Conservation (phyloP, 2,797 vertebrate genomes). For the Cossypha niveicapilla region DNA sequence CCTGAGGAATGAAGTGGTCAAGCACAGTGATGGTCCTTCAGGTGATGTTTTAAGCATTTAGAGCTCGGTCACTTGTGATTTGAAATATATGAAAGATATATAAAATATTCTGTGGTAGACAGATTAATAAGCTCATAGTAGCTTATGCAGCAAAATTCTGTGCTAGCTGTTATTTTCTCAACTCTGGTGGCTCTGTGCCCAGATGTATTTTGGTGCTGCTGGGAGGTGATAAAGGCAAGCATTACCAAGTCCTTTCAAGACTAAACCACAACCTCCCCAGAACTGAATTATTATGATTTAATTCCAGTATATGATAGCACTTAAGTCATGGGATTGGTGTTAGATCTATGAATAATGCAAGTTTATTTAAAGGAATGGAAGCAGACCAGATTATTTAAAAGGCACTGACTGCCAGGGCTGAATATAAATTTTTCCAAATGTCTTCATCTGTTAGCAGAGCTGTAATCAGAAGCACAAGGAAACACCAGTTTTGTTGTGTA, state of each 20-base stretch:
- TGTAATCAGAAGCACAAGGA: slow-evolving; percentile 24
- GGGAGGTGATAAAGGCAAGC: slow-evolving; percentile 53
- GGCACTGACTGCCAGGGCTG: slow-evolving; percentile 6
- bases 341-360: slow-evolving; percentile 55
- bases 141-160: slow-evolving; percentile 32
- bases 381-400: slow-evolving; percentile 51
- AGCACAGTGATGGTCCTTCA: accelerated
- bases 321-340: slow-evolving; percentile 47
- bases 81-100: not conserved
- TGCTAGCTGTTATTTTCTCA: slow-evolving; percentile 31
- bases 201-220: slow-evolving; percentile 49
- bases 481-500: not conserved
- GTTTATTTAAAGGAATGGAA: slow-evolving; percentile 54
- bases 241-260: slow-evolving; percentile 29
- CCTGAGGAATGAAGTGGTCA: not conserved
- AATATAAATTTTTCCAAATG: slow-evolving; percentile 39
- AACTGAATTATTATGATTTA: slow-evolving; percentile 45
- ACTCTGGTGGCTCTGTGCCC: slow-evolving; percentile 36
- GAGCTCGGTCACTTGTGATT: not conserved
- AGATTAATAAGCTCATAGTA: not conserved
- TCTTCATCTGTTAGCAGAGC: slow-evolving; percentile 40
- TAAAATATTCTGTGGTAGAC: not conserved
- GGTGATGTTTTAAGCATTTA: not conserved
- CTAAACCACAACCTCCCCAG: slow-evolving; percentile 19
- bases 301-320: slow-evolving; percentile 44